Base-by-base conservation (phyloP, 2,797 vertebrate species). In the Amblyraja radiata region DNA sequence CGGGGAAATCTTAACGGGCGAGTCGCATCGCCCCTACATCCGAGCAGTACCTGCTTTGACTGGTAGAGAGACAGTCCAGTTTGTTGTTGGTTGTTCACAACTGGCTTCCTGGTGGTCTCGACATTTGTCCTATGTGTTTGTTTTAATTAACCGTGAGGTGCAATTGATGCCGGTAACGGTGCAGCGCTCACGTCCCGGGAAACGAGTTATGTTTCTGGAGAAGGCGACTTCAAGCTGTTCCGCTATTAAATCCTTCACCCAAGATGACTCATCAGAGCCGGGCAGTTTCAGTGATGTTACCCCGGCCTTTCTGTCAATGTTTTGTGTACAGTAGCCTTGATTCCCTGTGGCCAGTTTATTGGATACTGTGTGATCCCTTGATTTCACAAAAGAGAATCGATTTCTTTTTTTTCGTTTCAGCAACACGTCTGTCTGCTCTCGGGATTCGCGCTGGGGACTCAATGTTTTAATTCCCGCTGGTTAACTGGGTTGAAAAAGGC, bases 1-100 rank as follows among this genome's bases (percentile, higher is more conserved):
- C 54, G 81, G 63, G 23, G 46, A 68, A 86, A 93, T 93, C 93
- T 95, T 92, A 94, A 93, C 93, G 94, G 94, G 91, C 94, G 76
- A 84, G 68, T 83, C 54, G 36, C 93, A 94, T 93, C 68, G 93
- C 93, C 92, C 46, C 88, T 54, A 79, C 90, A 74, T 78, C 76
- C 94, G 93, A 93, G 93, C 46, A 54, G 5, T 39, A 65, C 61
- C 84, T 18, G 84, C 1, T 36, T 16, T 32, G 65, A 21, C 61
- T 25, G 84, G 36, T 88, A 63, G 46, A 54, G 46, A 54, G 46
- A 54, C 46, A 54, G 46, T 54, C 46, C 46, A 54, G 54, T 54
- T 5, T 54, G 46, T 54, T 6, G 46, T 46, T 46, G 63, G 32
- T 63, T 86, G 16, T 63, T 86, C 58, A 86, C 25, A 23, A 28